Conservation (phyloP, 2,888 invertebrate species). For the Melinaea marsaeus region DNA sequence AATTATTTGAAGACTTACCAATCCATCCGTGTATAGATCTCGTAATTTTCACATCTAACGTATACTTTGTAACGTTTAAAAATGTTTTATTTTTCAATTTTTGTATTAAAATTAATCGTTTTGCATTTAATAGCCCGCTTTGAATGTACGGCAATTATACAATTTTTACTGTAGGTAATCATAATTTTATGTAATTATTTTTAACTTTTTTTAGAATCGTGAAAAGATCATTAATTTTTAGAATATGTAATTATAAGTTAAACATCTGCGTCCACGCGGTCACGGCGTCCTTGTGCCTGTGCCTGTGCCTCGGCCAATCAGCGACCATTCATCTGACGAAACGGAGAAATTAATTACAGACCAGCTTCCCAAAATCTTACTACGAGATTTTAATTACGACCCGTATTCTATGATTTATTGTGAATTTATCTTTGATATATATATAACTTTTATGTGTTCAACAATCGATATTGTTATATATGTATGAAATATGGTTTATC, state of each 20-base stretch:
- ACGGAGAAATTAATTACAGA: constrained; percentile 72
- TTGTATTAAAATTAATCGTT: constrained; percentile 5
- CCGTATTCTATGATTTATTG: constrained; percentile 65
- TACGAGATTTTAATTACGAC: constrained; percentile 71
- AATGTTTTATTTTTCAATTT: not conserved
- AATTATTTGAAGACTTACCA: constrained; percentile 37
- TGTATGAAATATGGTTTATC: not conserved
- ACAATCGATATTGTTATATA: constrained; percentile 20
- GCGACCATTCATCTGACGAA: constrained; percentile 73
- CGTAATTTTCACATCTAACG: not conserved
- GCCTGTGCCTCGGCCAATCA: constrained; percentile 55
- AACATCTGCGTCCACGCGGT: constrained; percentile 69
- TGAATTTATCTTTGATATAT: constrained; percentile 60
- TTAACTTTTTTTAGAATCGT: constrained; percentile 40
- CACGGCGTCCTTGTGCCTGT: constrained; percentile 50
- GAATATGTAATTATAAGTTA: constrained; percentile 62
- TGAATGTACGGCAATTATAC: constrained; percentile 19
- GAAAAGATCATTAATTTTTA: constrained; percentile 64
- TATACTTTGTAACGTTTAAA: not conserved
- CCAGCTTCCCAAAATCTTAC: constrained; percentile 62
- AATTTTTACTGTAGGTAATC: constrained; percentile 22
- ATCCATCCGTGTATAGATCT: constrained; percentile 9
- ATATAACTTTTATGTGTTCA: constrained; percentile 45
- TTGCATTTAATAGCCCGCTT: constrained; percentile 18
- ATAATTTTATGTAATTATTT: constrained; percentile 29